Percentiles rank a stretch among this genome's conserved stretches.
These are phyloP conservation scores for Margaritifera margaritifera DNA, from an alignment of 2,888 invertebrate species.

Conservation along the genomic window DNA sequence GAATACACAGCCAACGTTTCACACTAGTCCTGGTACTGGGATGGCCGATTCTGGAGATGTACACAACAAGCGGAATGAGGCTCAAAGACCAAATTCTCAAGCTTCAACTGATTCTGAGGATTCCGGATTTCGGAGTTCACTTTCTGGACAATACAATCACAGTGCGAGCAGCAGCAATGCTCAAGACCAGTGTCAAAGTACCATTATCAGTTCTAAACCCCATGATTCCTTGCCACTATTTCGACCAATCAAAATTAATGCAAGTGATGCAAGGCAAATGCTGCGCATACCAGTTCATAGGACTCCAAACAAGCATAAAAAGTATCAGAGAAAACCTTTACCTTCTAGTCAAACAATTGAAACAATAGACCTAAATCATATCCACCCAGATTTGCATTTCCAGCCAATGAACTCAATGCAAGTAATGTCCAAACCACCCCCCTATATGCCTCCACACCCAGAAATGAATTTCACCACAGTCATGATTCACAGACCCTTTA, in stretches of 20 bases:
- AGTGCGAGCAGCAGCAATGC: conserved; percentile 54
- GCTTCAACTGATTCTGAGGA: conserved; percentile 66
- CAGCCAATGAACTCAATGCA: conserved; percentile 2
- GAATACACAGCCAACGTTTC: conserved; percentile 42
- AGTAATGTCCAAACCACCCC: conserved; percentile 4
- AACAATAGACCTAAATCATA: too few relatives aligned
- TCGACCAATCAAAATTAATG: conserved; percentile 54
- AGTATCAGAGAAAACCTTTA: conserved; percentile 22
- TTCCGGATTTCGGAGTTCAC: conserved; percentile 64
- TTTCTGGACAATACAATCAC: conserved; percentile 56
- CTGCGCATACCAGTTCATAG: conserved; percentile 31
- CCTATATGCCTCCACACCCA: conserved; percentile 9
- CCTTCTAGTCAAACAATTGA: conserved; percentile 29
- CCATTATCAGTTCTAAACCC: conserved; percentile 27
- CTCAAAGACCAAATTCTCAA: conserved; percentile 58
- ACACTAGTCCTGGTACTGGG: conserved; percentile 55
- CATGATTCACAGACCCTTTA: conserved; percentile 47
- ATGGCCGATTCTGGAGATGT: conserved; percentile 53
- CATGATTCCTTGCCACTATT: conserved; percentile 51
- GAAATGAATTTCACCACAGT: conserved; percentile 42
- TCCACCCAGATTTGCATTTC: conserved; percentile 7
- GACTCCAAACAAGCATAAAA: conserved; percentile 30
- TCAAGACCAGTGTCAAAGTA: conserved; percentile 31
- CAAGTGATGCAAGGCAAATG: conserved; percentile 32
- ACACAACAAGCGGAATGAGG: conserved; percentile 13